Evolutionary conservation across 2,113 vertebrate genomes (phyloP).

Genomic region (Saguinus midas): DNA sequence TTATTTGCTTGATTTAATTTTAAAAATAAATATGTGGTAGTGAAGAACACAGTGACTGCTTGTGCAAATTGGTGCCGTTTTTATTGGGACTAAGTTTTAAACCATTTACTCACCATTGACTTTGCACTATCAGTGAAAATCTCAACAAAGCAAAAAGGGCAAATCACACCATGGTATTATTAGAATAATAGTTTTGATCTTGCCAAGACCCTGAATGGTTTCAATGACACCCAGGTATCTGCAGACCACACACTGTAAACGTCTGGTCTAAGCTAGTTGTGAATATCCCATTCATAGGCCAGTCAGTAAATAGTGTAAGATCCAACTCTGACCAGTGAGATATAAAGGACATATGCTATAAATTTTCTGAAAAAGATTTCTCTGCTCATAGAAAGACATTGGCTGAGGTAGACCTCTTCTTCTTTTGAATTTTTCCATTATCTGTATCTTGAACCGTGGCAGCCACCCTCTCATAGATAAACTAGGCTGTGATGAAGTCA

Average conservation of each 20-base stretch:
- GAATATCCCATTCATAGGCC: neutral
- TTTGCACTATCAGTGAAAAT: neutral
- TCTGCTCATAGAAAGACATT: neutral
- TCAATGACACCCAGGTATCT: accelerated
- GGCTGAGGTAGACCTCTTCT: accelerated
- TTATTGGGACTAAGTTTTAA: accelerated
- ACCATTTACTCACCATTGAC: neutral
- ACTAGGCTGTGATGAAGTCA: neutral
- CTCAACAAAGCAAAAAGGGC: neutral
- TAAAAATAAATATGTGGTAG: no score
- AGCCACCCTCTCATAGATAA: neutral
- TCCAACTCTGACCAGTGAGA: neutral
- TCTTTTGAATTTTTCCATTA: neutral
- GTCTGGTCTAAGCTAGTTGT: neutral
- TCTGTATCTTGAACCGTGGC: neutral
- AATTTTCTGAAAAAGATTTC: neutral
- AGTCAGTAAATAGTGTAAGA: neutral
- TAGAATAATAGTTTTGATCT: neutral
- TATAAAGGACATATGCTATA: neutral
- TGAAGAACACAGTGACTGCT: neutral
- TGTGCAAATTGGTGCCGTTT: neutral
- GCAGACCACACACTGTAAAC: neutral
- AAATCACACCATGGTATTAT: neutral
- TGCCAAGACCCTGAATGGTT: neutral
- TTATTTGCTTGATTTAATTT: neutral